phyloP scores from a whole-genome alignment of 2,113 vertebrate species.

The Odocoileus hemionus region DNA sequence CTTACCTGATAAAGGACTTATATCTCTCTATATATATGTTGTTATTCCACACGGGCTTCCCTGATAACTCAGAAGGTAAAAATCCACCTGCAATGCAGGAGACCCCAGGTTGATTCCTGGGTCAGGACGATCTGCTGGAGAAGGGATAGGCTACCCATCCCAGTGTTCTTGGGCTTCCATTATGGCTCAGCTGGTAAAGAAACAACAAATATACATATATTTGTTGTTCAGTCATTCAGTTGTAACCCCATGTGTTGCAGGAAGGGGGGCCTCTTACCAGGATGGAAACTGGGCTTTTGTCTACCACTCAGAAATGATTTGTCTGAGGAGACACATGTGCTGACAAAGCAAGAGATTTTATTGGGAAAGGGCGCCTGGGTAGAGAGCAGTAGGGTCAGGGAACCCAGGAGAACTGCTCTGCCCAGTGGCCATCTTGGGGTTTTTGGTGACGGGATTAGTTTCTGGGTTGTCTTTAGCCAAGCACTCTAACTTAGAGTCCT shows the following conservation, averaged over 20 bases:
- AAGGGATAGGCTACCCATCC: not conserved
- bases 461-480: not conserved
- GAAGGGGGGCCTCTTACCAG: not conserved
- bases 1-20: not conserved
- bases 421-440: not conserved
- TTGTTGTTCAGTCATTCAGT: not conserved
- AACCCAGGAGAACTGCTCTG: not conserved
- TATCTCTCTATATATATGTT: not conserved
- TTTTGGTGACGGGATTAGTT: not conserved
- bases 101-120: not conserved
- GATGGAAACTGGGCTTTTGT: not conserved
- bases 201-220: not conserved
- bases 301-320: not conserved
- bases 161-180: not conserved
- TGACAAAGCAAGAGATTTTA: not conserved
- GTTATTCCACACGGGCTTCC: not conserved
- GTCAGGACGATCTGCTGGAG: not conserved
- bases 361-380: fast-evolving
- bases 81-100: not conserved
- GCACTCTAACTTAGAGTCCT: not conserved
- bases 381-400: not conserved
- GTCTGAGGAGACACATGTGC: not conserved
- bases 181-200: not conserved
- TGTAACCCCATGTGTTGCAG: not conserved
- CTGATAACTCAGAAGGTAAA: not conserved